A percentile compares a stretch with the other conserved stretches of the same genome.
phyloP scores from a whole-genome alignment of 2,888 invertebrate genomes.

The Metacarcinus magister region DNA sequence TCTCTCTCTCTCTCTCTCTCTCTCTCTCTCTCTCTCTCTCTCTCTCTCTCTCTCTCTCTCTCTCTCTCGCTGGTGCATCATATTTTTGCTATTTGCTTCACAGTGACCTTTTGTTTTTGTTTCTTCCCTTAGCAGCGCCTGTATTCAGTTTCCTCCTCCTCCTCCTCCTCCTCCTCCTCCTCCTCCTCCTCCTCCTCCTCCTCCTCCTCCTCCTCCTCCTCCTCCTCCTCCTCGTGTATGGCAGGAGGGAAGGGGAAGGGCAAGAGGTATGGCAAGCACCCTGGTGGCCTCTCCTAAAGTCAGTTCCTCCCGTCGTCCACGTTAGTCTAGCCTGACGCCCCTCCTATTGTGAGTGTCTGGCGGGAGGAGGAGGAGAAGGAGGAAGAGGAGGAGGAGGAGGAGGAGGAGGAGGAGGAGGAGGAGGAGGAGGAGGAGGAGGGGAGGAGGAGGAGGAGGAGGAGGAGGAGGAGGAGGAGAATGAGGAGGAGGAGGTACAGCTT shows the following conservation, averaged over 20 bases:
- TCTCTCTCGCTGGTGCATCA: too few species aligned
- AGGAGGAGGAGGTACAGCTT: neutral
- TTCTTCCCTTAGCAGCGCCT: neutral
- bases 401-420: neutral
- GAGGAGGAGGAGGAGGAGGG: neutral
- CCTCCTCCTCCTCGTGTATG: neutral
- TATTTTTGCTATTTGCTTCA: neutral
- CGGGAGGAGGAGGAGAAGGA: neutral
- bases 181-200: too few species aligned
- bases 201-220: too few species aligned
- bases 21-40: slow-evolving; percentile 26
- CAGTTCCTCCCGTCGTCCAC: neutral
- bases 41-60: slow-evolving; percentile 26
- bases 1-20: slow-evolving; percentile 26
- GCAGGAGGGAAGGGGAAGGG: neutral
- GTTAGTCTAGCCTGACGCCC: neutral
- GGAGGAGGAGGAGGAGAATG: neutral
- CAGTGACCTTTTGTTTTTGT: neutral
- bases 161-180: neutral
- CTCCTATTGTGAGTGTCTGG: neutral
- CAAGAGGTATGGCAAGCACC: neutral
- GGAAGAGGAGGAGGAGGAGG: too few species aligned
- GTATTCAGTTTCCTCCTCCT: neutral
- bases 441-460: slow-evolving; percentile 5
- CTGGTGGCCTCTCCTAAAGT: slow-evolving; percentile 13